phyloP scores from a whole-genome alignment of 2,113 vertebrate genomes.

The Prionailurus bengalensis region DNA sequence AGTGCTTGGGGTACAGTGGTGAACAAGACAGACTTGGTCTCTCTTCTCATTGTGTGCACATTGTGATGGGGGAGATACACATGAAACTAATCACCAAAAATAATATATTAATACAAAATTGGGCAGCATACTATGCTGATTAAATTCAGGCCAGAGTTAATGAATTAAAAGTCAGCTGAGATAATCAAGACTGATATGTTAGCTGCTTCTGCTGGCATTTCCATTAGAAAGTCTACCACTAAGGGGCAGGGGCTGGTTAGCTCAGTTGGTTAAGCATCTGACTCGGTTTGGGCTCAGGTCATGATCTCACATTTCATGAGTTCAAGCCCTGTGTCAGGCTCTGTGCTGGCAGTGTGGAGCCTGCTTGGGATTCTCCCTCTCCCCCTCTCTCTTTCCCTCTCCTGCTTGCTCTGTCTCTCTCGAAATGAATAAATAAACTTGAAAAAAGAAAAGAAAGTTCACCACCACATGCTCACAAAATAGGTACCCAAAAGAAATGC shows the following conservation, averaged over 20 bases:
- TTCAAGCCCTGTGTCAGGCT: too few species aligned
- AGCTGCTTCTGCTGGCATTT: neutral
- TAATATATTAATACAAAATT: neutral
- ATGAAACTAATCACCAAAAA: neutral
- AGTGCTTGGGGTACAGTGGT: neutral
- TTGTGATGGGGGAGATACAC: neutral
- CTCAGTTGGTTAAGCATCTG: too few species aligned
- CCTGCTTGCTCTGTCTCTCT: too few species aligned
- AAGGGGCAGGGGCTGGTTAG: neutral
- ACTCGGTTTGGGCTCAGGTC: too few species aligned
- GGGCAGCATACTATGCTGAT: neutral
- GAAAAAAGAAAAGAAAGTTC: neutral
- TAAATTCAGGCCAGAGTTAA: neutral
- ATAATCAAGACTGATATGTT: neutral
- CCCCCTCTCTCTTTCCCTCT: too few species aligned
- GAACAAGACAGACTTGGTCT: neutral
- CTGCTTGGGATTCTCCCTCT: too few species aligned
- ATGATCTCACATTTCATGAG: too few species aligned
- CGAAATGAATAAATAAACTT: too few species aligned
- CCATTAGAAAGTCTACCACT: neutral
- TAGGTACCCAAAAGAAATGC: neutral
- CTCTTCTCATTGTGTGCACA: neutral
- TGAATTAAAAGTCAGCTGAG: neutral
- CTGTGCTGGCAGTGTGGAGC: too few species aligned
- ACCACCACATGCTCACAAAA: neutral